phyloP scores from a whole-genome alignment of 2,888 invertebrate genomes.

The Epiblema foenella region DNA sequence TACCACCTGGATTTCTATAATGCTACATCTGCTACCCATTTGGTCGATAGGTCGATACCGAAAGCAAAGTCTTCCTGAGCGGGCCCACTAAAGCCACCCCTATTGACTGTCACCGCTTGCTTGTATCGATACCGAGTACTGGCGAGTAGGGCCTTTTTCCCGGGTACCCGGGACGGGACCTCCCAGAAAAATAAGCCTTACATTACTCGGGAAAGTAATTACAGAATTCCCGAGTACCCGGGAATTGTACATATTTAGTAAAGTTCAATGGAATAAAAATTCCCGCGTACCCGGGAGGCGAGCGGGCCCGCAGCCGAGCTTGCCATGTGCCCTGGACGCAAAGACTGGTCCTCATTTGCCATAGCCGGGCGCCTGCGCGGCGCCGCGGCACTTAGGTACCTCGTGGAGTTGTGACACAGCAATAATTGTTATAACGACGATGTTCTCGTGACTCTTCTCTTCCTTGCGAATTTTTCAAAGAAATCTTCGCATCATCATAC shows the following conservation, averaged over 20 bases:
- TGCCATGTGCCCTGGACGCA: constrained; percentile 26
- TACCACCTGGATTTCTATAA: too few relatives aligned
- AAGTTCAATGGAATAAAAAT: too few relatives aligned
- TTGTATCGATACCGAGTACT: not conserved
- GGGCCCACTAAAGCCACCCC: not conserved
- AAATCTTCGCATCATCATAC: constrained; percentile 71
- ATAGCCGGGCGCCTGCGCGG: constrained; percentile 16
- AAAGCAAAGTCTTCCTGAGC: constrained; percentile 12
- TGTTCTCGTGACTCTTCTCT: constrained; percentile 63
- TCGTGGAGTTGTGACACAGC: constrained; percentile 72
- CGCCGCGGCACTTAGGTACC: constrained; percentile 24
- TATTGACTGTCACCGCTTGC: too few relatives aligned
- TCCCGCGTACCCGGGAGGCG: too few relatives aligned
- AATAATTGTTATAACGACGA: constrained; percentile 66
- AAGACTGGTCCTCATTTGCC: constrained; percentile 28
- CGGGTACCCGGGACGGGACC: too few relatives aligned
- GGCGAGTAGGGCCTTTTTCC: not conserved
- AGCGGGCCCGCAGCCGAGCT: constrained; percentile 9
- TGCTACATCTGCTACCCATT: not conserved
- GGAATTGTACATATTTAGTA: too few relatives aligned
- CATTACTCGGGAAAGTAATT: too few relatives aligned
- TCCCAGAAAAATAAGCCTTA: too few relatives aligned
- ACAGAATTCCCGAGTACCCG: too few relatives aligned
- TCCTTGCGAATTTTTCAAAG: constrained; percentile 70
- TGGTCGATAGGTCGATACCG: not conserved